phyloP scores from a whole-genome alignment of 2,888 invertebrate genomes.

The Pseudococcus longispinus region DNA sequence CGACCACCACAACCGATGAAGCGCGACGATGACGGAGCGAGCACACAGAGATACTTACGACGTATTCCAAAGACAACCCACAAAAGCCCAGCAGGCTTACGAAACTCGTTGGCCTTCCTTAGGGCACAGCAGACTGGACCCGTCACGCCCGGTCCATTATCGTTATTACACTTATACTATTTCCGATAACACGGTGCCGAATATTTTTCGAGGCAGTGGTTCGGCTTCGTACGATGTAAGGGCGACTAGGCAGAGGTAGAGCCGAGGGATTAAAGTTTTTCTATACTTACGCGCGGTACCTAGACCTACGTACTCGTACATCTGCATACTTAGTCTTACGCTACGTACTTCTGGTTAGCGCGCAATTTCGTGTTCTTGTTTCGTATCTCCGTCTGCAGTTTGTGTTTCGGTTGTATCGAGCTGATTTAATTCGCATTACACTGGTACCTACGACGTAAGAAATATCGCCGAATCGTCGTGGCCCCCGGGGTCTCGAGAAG shows the following conservation, averaged over 20 bases:
- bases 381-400: background rate
- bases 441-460: background rate
- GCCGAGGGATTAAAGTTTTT: background rate
- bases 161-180: constrained; percentile 13
- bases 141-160: constrained; percentile 33
- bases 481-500: background rate
- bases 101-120: constrained; percentile 29
- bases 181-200: background rate
- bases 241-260: too few relatives aligned
- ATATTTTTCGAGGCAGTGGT: background rate
- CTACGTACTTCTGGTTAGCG: background rate
- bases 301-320: too few relatives aligned
- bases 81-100: constrained; percentile 36
- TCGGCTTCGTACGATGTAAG: background rate
- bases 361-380: background rate
- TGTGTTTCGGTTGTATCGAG: background rate
- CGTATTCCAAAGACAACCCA: constrained; percentile 6
- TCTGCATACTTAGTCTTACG: background rate
- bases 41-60: background rate
- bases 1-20: background rate
- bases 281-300: too few relatives aligned
- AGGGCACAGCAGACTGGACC: constrained; percentile 32
- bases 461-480: background rate
- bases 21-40: background rate
- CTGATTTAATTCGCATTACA: background rate